phyloP scores from a whole-genome alignment of 2,113 vertebrate species.

The Shinisaurus crocodilurus region DNA sequence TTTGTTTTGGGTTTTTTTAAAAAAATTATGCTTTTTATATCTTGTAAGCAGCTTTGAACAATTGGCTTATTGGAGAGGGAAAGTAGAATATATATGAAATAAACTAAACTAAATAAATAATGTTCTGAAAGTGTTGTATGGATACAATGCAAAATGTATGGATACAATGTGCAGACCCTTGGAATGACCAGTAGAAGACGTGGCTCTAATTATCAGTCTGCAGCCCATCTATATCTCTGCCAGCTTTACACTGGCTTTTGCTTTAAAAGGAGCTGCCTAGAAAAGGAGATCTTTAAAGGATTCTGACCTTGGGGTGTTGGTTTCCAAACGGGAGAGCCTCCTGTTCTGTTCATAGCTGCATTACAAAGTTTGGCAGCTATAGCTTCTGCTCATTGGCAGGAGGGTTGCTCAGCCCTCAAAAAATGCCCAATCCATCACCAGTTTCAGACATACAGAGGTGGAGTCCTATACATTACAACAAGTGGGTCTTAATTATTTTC shows the following conservation, averaged over 20 bases:
- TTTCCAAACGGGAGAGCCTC: not conserved
- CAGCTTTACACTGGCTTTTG: not conserved
- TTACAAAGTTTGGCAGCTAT: not conserved
- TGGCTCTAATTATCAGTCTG: not conserved
- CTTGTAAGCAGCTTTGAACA: too few relatives aligned
- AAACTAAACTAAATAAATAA: not conserved
- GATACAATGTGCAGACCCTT: not conserved
- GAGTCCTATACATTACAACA: not conserved
- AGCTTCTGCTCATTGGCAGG: not conserved
- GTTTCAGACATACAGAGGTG: not conserved
- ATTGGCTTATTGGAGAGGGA: too few relatives aligned
- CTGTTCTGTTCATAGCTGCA: not conserved
- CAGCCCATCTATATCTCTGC: not conserved
- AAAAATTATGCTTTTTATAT: too few relatives aligned
- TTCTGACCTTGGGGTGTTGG: not conserved
- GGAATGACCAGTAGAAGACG: not conserved
- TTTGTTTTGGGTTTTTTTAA: too few relatives aligned
- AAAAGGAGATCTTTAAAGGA: not conserved
- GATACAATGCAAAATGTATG: not conserved
- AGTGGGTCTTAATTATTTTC: not conserved
- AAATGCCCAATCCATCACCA: not conserved
- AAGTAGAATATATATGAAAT: too few relatives aligned
- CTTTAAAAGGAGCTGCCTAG: not conserved
- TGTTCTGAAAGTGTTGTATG: too few relatives aligned
- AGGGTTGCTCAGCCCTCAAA: not conserved